phyloP scores from a whole-genome alignment of 2,797 vertebrate genomes.

The Sebastes dallii region DNA sequence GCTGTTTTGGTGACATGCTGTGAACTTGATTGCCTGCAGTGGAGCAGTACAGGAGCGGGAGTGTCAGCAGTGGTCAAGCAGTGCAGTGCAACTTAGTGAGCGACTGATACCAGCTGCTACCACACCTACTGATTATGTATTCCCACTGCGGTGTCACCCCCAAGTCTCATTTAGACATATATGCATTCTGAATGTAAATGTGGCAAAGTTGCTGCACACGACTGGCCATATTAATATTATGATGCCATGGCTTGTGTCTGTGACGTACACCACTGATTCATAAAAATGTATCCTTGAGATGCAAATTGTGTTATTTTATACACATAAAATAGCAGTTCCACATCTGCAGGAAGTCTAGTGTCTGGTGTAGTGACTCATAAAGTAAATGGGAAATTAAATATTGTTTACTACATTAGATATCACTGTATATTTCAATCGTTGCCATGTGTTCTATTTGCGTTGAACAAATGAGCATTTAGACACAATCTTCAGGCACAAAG shows the following conservation, averaged over 20 bases:
- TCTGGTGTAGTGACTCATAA: background rate
- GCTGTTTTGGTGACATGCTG: slow-evolving; percentile 41
- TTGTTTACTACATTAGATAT: background rate
- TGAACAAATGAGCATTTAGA: background rate
- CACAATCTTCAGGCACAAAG: background rate
- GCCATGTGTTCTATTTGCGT: background rate
- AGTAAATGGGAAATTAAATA: background rate
- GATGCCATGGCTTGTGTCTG: background rate
- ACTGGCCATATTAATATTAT: background rate
- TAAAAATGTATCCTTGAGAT: background rate
- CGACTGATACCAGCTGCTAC: slow-evolving; percentile 17
- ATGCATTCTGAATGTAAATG: slow-evolving; percentile 5
- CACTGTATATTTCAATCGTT: background rate
- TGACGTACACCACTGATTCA: background rate
- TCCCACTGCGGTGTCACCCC: background rate
- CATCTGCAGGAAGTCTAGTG: background rate
- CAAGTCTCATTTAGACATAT: background rate
- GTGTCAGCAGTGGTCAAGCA: slow-evolving; percentile 40
- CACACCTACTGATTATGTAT: background rate
- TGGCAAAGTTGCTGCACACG: background rate
- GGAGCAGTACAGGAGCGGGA: slow-evolving; percentile 1
- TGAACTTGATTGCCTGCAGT: slow-evolving; percentile 54
- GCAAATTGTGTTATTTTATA: background rate
- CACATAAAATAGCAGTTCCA: background rate
- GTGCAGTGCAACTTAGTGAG: slow-evolving; percentile 23